Conservation (phyloP, 2,888 invertebrate species). For the Catonia carolina region DNA sequence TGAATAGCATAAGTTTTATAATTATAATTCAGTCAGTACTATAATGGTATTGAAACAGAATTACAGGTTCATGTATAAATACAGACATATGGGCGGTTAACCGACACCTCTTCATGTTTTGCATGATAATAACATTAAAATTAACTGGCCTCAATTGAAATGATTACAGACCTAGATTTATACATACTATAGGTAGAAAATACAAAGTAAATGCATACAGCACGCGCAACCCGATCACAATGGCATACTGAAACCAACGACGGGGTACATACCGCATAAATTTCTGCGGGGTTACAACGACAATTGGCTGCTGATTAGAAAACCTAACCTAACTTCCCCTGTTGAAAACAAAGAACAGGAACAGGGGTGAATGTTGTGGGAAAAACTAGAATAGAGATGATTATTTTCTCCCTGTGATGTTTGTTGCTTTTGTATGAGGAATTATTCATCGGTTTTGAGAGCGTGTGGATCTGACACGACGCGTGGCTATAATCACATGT, state of each 20-base stretch:
- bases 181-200: neutral
- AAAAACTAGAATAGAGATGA: slow-evolving; percentile 22
- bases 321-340: slow-evolving; percentile 6
- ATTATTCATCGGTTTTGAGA: slow-evolving; percentile 24
- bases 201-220: neutral
- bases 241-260: neutral
- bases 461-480: slow-evolving; percentile 21
- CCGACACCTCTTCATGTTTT: slow-evolving; percentile 12
- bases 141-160: slow-evolving; percentile 22
- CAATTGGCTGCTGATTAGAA: slow-evolving; percentile 16
- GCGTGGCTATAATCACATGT: slow-evolving; percentile 12
- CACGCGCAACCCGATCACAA: neutral
- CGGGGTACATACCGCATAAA: neutral
- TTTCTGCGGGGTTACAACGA: neutral
- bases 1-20: too few relatives aligned
- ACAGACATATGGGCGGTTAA: too few relatives aligned
- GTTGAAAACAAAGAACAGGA: slow-evolving; percentile 9
- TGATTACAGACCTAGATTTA: neutral
- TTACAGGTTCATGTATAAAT: too few relatives aligned
- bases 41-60: too few relatives aligned
- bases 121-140: slow-evolving; percentile 30
- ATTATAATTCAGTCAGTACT: too few relatives aligned
- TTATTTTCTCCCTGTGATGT: slow-evolving; percentile 23
- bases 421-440: slow-evolving; percentile 22
- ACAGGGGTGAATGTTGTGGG: slow-evolving; percentile 22